These are phyloP conservation scores for Deroplatys truncata DNA, from an alignment of 2,888 invertebrate genomes.

Conservation along the genomic window DNA sequence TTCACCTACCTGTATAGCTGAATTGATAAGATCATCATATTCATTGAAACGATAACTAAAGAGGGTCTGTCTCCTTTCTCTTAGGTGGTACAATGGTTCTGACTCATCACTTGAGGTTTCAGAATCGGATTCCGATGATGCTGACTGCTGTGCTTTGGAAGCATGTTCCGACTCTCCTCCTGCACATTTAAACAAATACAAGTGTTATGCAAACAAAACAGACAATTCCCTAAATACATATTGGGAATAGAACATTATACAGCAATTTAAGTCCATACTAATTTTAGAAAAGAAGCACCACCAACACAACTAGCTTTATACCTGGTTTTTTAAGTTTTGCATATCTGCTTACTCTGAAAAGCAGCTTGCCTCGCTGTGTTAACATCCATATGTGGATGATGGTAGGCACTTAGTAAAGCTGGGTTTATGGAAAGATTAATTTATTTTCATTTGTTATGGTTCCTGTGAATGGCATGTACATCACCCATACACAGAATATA, in stretches of 20 bases:
- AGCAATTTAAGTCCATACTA: no score
- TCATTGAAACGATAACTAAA: conserved; percentile 86
- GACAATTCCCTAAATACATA: not conserved
- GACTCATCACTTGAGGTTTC: conserved; percentile 49
- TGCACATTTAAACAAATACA: conserved; percentile 12
- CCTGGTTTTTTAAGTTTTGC: no score
- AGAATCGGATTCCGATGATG: conserved; percentile 32
- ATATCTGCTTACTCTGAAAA: no score
- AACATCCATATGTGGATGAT: no score
- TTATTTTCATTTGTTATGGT: no score
- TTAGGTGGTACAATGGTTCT: conserved; percentile 77
- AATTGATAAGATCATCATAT: conserved; percentile 92
- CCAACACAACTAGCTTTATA: no score
- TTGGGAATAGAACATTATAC: not conserved
- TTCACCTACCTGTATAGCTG: conserved; percentile 66
- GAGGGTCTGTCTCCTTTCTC: conserved; percentile 69
- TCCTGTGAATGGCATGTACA: no score
- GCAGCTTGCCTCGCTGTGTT: no score
- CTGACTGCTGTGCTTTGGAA: conserved; percentile 8
- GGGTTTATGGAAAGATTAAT: no score
- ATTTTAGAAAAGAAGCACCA: no score
- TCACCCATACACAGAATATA: no score
- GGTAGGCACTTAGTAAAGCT: no score
- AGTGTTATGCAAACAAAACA: not conserved
- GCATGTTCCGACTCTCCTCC: conserved; percentile 27